Base-by-base conservation (phyloP, 2,888 invertebrate genomes). In the Acleris cristana region DNA sequence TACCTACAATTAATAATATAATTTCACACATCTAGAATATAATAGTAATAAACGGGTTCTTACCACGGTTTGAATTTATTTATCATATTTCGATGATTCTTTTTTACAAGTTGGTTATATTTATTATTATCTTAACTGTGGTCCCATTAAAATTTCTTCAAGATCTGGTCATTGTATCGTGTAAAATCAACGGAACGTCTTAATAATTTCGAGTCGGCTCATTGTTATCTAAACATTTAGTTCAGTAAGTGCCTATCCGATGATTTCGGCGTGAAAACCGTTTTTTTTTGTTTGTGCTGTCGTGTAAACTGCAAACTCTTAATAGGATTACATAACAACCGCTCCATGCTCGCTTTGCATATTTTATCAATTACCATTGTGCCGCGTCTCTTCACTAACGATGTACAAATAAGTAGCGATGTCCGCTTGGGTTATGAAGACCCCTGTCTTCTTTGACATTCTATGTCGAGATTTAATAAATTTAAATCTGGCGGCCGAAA, bases 301-400 rank as follows among this genome's bases (percentile, higher is more conserved):
- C 73, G 79, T 78, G 72, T 71, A 71, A 74, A 76, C 72, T 70
- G 69, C 65, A 71, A 65, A 71, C 72, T 70, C 68, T 70, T 82
- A 80, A 83, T 81, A 77, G 79, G 81, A 80, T 83, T 79, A 80
- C 69, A 72, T 56, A 69, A 54, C 51, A 58, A 40, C 65, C 66
- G 71, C 69, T 72, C 69, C 61, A 49, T 66, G 65, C 61, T 53
- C 62, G 69, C 79, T 89, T 88, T 91, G 88, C 87, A 92, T 92
- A 90, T 89, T 90, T 86, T 77, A 91, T 89, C 83, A 85, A 86
- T 86, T 78, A 78, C 81, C 77, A 85, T 89, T 89, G 88, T 85
- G 80, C 79, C 73, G 68, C 69, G 71, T 72, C 65, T 76, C 74
- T 78, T 70, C 76, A 70, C 83, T 89, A 90, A 91, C 83, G 85